Base-by-base conservation (phyloP, 2,113 vertebrate species). In the Centropristis striata region DNA sequence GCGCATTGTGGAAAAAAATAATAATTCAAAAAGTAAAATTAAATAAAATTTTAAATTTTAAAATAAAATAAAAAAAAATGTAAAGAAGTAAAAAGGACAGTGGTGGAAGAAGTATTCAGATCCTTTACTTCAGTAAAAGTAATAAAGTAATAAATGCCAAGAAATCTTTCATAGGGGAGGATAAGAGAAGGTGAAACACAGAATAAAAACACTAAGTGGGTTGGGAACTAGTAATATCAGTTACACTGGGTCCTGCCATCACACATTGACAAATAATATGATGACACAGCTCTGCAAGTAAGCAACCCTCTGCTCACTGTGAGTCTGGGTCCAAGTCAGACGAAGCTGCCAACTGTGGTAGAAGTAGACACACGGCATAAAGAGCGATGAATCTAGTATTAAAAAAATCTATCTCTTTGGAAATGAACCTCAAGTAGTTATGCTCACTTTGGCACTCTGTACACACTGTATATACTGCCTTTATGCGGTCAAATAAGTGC, bases 261-360 rank as follows among this genome's bases (percentile, higher is more conserved):
- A 7, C 59, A 12, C 18, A 23, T 4, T 36, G 53, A 58, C 41
- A 23, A 47, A 36, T 49, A 8, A 70, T 57, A 15, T 44, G 27
- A 6, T 36, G 9, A 32, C 41, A 36, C 21, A 16, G 23, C 60
- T 53, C 13, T 60, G 39, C 39, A 63, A 5, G 15, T 20, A 6
- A n/a, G 21, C 37, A 5, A 37, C 32, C 4, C 54, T 32, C 5
- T 16, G 21, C 10, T 37, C 14, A 23, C 27, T 66, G 14, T 37
- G 70, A 72, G 44, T 50, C 20, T 39, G 65, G 8, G 14, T 54
- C 32, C 14, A 25, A 18, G 4, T 69, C 50, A 70, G 10, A 55
- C 2, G 3, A 44, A 28, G 15, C 23, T 15, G 39, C 16, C 51
- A 57, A 10, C 25, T 57, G 54, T 58, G 41, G 20, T 16, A 16